Percentiles rank a stretch among this genome's conserved stretches.
Conservation (phyloP, 2,797 vertebrate species). For the Betta splendens region DNA sequence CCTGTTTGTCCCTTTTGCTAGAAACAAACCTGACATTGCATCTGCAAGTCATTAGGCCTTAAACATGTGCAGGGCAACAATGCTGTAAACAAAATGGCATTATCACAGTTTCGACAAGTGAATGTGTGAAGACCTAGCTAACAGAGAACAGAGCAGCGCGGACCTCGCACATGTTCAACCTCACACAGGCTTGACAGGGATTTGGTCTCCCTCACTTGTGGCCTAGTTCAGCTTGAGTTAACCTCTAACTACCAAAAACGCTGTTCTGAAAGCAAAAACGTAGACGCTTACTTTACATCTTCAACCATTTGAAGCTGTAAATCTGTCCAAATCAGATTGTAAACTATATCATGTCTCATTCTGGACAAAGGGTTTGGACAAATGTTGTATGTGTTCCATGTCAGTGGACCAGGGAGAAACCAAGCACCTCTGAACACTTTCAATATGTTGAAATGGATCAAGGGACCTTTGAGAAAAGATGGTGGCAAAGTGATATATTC, state of each 20-base stretch:
- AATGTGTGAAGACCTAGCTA: slow-evolving; percentile 62
- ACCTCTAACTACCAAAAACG: slow-evolving; percentile 31
- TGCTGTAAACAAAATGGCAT: slow-evolving; percentile 69
- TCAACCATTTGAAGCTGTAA: not conserved
- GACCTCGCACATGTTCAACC: slow-evolving; percentile 61
- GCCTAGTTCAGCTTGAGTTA: slow-evolving; percentile 55
- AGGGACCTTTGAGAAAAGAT: no score
- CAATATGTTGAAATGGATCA: no score
- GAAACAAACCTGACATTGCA: slow-evolving; percentile 62
- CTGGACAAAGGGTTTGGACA: no score
- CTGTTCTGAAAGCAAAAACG: slow-evolving; percentile 1
- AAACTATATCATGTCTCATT: no score
- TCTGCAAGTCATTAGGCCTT: slow-evolving; percentile 77
- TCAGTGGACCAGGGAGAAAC: no score
- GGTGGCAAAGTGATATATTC: no score
- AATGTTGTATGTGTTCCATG: no score
- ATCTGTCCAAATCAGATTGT: not conserved
- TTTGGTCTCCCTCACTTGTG: slow-evolving; percentile 31
- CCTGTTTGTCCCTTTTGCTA: slow-evolving; percentile 40
- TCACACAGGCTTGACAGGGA: slow-evolving; percentile 61
- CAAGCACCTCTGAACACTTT: no score
- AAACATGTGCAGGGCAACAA: slow-evolving; percentile 62
- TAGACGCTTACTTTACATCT: not conserved
- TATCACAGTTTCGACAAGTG: slow-evolving; percentile 47
- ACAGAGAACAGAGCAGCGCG: slow-evolving; percentile 71